Base-by-base conservation (phyloP, 2,113 vertebrate genomes). In the Tyrannus savana region DNA sequence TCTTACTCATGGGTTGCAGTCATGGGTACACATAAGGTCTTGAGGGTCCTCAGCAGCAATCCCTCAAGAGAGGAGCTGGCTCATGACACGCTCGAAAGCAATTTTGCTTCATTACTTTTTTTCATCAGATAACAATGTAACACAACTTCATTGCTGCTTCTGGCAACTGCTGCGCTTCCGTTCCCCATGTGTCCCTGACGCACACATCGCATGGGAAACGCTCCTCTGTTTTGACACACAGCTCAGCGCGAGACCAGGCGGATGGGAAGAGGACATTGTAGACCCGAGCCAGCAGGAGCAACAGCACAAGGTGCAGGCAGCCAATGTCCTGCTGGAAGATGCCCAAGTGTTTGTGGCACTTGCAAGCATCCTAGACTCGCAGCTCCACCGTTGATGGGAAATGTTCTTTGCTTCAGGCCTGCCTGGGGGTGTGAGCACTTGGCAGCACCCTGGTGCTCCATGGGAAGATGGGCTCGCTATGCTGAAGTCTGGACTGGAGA, bases 81-180 rank as follows among this genome's bases (percentile, higher is more conserved):
- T 92, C 42, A n/a, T 10, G 28, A 83, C 64, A 39, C 3, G n/a
- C 59, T 87, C 42, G 21, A 52, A 77, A 81, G 55, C 42, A 74
- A 93, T 96, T 88, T 83, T 90, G 31, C 78, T 93, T 93, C 88
- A 55, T 95, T 86, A 71, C 56, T 83, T 86, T 90, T 90, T 77
- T 84, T 79, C 67, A 72, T 82, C 88, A 64, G 81, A 95, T 90
- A 96, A 71, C 69, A 71, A 46, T 31, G 41, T 37, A 66, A n/a
- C 56, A 35, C 39, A 78, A 90, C 46, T 82, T 62, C 22, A 6
- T 33, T 46, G 73, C 84, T 94, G 85, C 76, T 84, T 90, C 87
- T 96, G 90, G 84, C 80, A 92, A 77, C 31, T 37, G 59, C 79
- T 74, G 37, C 28, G 8, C 52, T 87, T 94, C 86, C 76, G 90